These are phyloP conservation scores for Drosophila biarmipes DNA, from an alignment of 1,140 invertebrate genomes.

Conservation along the genomic window DNA sequence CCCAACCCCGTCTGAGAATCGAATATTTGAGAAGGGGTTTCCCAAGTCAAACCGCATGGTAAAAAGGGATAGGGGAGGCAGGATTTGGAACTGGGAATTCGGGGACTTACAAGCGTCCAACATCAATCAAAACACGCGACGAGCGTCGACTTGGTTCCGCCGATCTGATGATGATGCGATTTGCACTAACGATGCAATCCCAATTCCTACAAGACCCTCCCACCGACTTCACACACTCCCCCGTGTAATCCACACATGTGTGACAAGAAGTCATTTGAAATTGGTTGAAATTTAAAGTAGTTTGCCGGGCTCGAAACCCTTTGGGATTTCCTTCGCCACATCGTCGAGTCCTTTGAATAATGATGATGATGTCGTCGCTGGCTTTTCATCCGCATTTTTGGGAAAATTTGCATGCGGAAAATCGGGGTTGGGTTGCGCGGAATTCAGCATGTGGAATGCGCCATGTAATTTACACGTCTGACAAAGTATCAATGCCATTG, in stretches of 20 bases:
- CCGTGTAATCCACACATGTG: conserved; percentile 51
- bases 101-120: conserved; percentile 71
- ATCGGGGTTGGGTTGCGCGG: conserved; percentile 57
- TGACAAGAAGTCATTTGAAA: conserved; percentile 77
- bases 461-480: conserved; percentile 82
- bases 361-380: conserved; percentile 68
- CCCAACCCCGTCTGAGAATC: not conserved
- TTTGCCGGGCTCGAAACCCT: conserved; percentile 59
- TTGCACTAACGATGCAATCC: conserved; percentile 77
- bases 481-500: conserved; percentile 82
- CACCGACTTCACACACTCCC: conserved; percentile 6
- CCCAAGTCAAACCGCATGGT: conserved; percentile 39
- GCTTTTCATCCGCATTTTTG: conserved; percentile 46
- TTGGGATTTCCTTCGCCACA: conserved; percentile 66
- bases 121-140: conserved; percentile 75
- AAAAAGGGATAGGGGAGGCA: conserved; percentile 27
- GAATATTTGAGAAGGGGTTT: conserved; percentile 35
- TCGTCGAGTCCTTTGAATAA: conserved; percentile 69
- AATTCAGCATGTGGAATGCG: conserved; percentile 76
- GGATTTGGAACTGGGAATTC: conserved; percentile 35
- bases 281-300: conserved; percentile 82
- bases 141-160: conserved; percentile 19
- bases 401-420: conserved; percentile 75
- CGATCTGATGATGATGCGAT: conserved; percentile 69
- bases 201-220: conserved; percentile 7